These are phyloP conservation scores for Rhinogobius similis DNA, from an alignment of 2,113 vertebrate genomes.

Conservation along the genomic window DNA sequence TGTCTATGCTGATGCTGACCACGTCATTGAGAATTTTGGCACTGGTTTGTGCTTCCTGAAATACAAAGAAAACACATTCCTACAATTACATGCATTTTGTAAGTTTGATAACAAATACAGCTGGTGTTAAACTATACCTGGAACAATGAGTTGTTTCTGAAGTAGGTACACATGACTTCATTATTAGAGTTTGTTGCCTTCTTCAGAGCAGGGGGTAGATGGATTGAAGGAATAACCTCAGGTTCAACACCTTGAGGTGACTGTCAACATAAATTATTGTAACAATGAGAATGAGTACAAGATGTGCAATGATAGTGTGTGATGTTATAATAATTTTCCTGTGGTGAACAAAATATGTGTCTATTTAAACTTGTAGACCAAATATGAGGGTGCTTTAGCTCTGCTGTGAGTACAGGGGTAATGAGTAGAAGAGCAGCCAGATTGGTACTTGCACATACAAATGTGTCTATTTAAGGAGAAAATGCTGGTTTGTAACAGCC, in stretches of 20 bases:
- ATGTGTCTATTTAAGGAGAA: slow-evolving; percentile 30
- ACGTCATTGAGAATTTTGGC: slow-evolving; percentile 51
- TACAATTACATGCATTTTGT: neutral
- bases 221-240: slow-evolving; percentile 17
- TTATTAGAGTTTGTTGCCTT: neutral
- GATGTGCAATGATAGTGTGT: neutral
- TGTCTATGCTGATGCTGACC: slow-evolving; percentile 72
- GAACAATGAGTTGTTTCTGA: slow-evolving; percentile 57
- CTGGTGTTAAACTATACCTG: slow-evolving; percentile 49
- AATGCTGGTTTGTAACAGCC: slow-evolving; percentile 18
- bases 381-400: neutral
- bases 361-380: too few species aligned
- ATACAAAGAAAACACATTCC: slow-evolving; percentile 4
- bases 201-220: slow-evolving; percentile 61
- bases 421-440: slow-evolving; percentile 28
- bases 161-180: slow-evolving; percentile 64
- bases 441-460: slow-evolving; percentile 23
- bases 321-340: neutral
- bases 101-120: neutral
- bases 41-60: slow-evolving; percentile 15
- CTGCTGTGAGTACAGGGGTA: slow-evolving; percentile 6
- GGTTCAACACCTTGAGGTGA: neutral
- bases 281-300: neutral
- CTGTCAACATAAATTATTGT: slow-evolving; percentile 32
- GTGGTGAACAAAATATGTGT: too few species aligned